Conservation (phyloP, 2,797 vertebrate genomes). For the Rhynchonycteris naso region DNA sequence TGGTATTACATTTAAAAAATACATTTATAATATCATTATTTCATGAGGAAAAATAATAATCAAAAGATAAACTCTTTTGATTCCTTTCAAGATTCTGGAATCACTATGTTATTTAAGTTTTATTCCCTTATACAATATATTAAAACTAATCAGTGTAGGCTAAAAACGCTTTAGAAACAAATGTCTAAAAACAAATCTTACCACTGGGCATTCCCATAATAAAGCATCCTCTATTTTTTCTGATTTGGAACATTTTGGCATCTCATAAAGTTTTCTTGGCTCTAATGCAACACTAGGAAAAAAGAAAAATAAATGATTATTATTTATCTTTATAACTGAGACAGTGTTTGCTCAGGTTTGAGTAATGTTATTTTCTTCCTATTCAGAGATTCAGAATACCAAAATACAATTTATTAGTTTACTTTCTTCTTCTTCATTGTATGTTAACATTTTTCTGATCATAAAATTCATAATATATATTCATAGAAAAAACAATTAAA, state of each 20-base stretch:
- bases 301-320: conserved; percentile 74
- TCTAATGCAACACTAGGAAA: conserved; percentile 89
- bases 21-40: background rate
- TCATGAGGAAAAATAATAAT: conserved; percentile 38
- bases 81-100: conserved; percentile 30
- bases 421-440: conserved; percentile 15
- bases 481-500: background rate
- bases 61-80: conserved; percentile 28
- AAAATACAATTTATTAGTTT: conserved; percentile 48
- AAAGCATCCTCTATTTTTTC: conserved; percentile 98
- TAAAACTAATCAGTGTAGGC: conserved; percentile 34
- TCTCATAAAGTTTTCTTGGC: conserved; percentile 92
- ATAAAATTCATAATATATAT: conserved; percentile 16
- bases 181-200: conserved; percentile 87
- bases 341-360: conserved; percentile 49
- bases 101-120: conserved; percentile 24
- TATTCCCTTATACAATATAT: conserved; percentile 23
- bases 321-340: conserved; percentile 68
- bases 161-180: conserved; percentile 58
- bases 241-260: conserved; percentile 90
- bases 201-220: conserved; percentile 94
- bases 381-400: conserved; percentile 11
- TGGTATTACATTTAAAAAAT: background rate
- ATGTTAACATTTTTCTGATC: conserved; percentile 22
- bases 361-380: background rate